Evolutionary conservation across 2,113 vertebrate genomes (phyloP), one percentile per base, ranked within the genome.

Genomic region (Odocoileus virginianus): DNA sequence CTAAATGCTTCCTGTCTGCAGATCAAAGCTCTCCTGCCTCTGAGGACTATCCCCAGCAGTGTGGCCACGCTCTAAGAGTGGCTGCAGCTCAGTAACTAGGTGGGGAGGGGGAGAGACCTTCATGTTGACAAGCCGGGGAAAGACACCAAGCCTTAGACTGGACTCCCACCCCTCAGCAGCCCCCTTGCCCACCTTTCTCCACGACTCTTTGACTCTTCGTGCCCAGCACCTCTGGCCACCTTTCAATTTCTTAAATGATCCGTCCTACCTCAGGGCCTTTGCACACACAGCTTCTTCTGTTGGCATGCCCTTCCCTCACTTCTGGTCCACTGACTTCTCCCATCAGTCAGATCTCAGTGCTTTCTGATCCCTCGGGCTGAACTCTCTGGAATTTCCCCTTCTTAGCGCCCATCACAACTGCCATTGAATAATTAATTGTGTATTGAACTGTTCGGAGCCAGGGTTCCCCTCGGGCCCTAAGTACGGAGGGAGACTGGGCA

Each of bases 161-260:
- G 67, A 16, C 12, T 47, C 50, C 5, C 0, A 0, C 7, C 12
- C 6, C 12, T 21, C 12, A 6, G 67, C 4, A 30, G 6, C 79
- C 13, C 45, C 40, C 23, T 57, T 1, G 17, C 60, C 30, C 10
- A 6, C n/a, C 28, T 11, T 19, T 60, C 28, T 76, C 15, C 47
- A 16, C 0, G 0, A 7, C 5, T 45, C 54, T n/a, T 19, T 0
- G 0, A 7, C 2, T 40, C n/a, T n/a, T 21, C 45, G 43, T 36
- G 27, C 25, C 50, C 27, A 23, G 45, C 33, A 10, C 14, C 54
- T 79, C 67, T 3, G 3, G 21, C 13, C 54, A 47, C 58, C 28
- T 86, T 33, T 71, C 74, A 5, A 0, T 43, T 67, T 76, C 47
- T 83, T 30, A 2, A 17, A 13, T 0, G 45, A n/a, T 3, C 15